Base-by-base conservation (phyloP, 2,888 invertebrate species). In the Pandemis corylana region DNA sequence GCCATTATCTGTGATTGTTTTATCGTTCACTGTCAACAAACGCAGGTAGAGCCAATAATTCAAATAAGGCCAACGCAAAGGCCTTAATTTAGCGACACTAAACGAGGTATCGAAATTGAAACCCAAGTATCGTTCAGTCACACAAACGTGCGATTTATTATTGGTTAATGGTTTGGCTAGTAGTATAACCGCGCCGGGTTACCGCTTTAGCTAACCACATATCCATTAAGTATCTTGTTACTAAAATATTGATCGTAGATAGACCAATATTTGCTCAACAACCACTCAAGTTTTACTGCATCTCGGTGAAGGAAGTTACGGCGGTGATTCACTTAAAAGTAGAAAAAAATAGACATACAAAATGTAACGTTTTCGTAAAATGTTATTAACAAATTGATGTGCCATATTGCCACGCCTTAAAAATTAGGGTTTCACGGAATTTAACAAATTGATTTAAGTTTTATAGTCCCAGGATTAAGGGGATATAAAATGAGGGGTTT, bases 391-490 rank as follows among this genome's bases (percentile, higher is more conserved):
- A 73, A 73, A 65, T 73, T 73, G 73, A 73, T 73, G 68, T 56
- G 64, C 68, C 68, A 65, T 65, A 56, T 68, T 63, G 51, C 74
- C 51, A 49, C 74, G 65, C 74, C 74, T 65, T 62, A 42, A 61
- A 69, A 36, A 66, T 70, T 74, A 74, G 51, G 76, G 81, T 79
- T 85, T 85, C 85, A 82, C 78, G 81, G 84, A 85, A 85, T 77
- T 84, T 85, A 80, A 83, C 81, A 87, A 87, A 89, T 88, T 90
- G 86, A 88, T 74, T 74, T 70, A 74, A 42, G 10, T 74, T 74
- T 74, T 74, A 74, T 66, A 68, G 66, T 74, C 51, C 68, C 15
- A 15, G 46, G 42, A 68, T 70, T 69, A 74, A 53, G 66, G 63
- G 12, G 46, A n/a, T 56, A 15, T 41, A 9, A 73, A 73, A 69